Base-by-base conservation (phyloP, 1,140 invertebrate species). In the Aphis gossypii region DNA sequence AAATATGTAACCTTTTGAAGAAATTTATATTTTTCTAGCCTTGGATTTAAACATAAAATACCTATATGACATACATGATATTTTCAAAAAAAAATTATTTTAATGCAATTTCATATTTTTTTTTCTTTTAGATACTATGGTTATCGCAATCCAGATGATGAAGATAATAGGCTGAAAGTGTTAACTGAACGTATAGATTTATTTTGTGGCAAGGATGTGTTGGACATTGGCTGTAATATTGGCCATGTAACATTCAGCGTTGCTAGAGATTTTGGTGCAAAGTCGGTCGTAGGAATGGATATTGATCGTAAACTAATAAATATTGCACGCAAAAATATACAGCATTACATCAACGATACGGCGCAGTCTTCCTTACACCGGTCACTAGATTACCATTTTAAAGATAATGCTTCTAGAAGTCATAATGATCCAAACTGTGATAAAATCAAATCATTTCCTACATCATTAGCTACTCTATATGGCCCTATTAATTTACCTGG, bases 171-270 rank as follows among this genome's bases (percentile, higher is more conserved):
- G 90, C 95, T 99, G 84, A 96, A 97, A 94, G 97, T 97, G 90
- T 97, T 99, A 94, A 96, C 96, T 83, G 96, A 97, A 94, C 97
- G 97, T 94, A 96, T 96, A 76, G 97, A 99, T 94, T 96, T 99
- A 95, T 99, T 99, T 95, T 96, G 97, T 94, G 97, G 97, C 25
- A 99, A 99, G 95, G 97, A 99, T 95, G 97, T 99, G 46, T 96
- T 99, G 76, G 99, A 99, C 95, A 98, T 99, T 95, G 99, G 99
- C 21, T 99, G 99, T 95, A 99, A 99, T 96, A 97, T 98, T 94
- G 99, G 99, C 6, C 98, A 99, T 95, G 96, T 99, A 86, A 99
- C 99, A 6, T 96, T 98, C 35, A 97, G 97, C 0, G 96, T 99
- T 89, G 99, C 98, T 0, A 96, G 97, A 94, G 97, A 99, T 94